phyloP scores from a whole-genome alignment of 2,888 invertebrate genomes.

The Blera fallax region DNA sequence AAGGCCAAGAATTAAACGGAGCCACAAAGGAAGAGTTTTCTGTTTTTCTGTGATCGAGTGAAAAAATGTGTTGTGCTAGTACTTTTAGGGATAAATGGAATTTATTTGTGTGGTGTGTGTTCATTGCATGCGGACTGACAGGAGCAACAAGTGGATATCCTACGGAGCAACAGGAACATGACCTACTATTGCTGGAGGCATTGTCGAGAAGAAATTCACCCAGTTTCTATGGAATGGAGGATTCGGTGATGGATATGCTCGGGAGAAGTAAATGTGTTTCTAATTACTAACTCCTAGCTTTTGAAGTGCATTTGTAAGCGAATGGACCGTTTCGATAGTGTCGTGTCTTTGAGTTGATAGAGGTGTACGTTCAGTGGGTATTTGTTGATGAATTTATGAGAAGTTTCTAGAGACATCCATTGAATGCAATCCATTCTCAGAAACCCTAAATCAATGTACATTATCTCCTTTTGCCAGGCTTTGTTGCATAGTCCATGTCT shows the following conservation, averaged over 20 bases:
- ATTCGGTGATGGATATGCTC: conserved; percentile 91
- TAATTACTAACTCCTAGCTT: no score
- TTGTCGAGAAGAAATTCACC: conserved; percentile 84
- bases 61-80: conserved; percentile 45
- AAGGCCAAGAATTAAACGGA: conserved; percentile 13
- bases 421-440: no score
- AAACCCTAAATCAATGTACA: no score
- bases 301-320: no score
- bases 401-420: no score
- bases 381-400: no score
- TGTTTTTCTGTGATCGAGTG: not conserved
- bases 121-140: conserved; percentile 28
- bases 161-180: conserved; percentile 87
- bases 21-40: not conserved
- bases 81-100: conserved; percentile 43
- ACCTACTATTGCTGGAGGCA: conserved; percentile 88
- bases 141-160: conserved; percentile 76
- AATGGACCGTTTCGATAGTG: no score
- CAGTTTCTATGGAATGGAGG: conserved; percentile 83
- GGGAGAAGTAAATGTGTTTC: conserved; percentile 87
- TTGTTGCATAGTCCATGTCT: no score
- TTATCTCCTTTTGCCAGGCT: no score
- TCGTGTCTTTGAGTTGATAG: no score
- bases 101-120: conserved; percentile 42
- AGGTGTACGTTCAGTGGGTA: no score